Percentiles rank a stretch among this genome's conserved stretches.
phyloP scores from a whole-genome alignment of 2,797 vertebrate species.

The Gallinago stenura region DNA sequence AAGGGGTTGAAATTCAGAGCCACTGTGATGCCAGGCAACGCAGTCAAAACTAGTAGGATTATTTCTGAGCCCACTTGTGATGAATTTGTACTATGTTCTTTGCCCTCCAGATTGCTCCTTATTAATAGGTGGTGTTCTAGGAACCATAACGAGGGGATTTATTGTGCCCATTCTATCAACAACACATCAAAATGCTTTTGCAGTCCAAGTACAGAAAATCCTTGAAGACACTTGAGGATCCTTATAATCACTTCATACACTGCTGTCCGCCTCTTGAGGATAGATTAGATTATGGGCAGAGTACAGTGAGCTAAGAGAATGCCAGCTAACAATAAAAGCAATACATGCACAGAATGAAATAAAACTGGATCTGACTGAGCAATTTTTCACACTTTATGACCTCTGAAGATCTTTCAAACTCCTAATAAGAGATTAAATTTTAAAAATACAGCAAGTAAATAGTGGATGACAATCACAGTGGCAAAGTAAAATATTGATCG shows the following conservation, averaged over 20 bases:
- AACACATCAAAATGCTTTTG: constrained; percentile 23
- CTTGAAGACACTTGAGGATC: constrained; percentile 6
- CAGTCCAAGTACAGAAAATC: constrained; percentile 1
- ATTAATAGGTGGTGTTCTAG: neutral
- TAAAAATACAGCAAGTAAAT: neutral
- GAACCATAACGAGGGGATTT: neutral
- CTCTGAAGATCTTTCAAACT: neutral
- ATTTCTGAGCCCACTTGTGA: neutral
- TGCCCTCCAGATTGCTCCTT: neutral
- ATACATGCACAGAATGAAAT: neutral
- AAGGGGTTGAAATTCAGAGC: neutral
- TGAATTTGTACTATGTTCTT: neutral
- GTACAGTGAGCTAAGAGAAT: neutral
- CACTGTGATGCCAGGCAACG: accelerated
- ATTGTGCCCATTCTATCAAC: neutral
- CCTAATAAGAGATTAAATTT: neutral
- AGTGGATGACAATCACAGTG: accelerated
- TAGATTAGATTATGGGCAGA: neutral
- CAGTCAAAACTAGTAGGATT: neutral
- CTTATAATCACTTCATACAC: neutral
- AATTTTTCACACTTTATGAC: neutral
- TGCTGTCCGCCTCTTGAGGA: neutral
- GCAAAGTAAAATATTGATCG: neutral
- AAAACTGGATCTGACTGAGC: neutral
- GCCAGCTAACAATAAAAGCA: neutral